A percentile compares a stretch with the other conserved stretches of the same genome.
phyloP scores from a whole-genome alignment of 1,140 invertebrate genomes.

The Musca domestica region DNA sequence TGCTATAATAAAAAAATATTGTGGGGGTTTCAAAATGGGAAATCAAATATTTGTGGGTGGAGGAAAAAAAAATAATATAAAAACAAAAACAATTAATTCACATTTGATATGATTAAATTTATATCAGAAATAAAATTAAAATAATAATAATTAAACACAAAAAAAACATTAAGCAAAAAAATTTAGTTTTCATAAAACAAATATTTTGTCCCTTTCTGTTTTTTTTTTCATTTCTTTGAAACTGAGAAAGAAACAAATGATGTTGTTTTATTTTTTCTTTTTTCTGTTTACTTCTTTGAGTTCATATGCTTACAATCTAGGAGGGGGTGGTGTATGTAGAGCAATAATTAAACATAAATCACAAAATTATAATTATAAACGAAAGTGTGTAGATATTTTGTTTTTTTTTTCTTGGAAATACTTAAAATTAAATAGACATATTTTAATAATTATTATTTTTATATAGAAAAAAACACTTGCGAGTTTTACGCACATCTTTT shows the following conservation, averaged over 20 bases:
- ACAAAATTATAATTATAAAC: slow-evolving; percentile 41
- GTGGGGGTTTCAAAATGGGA: background rate
- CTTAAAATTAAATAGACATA: background rate
- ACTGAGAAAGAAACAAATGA: no score
- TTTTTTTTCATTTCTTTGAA: no score
- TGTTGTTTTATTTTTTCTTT: background rate
- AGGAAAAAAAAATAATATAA: slow-evolving; percentile 2
- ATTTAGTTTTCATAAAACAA: no score
- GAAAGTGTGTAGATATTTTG: background rate
- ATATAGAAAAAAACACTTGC: background rate
- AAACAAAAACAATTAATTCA: slow-evolving; percentile 18
- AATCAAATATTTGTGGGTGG: background rate
- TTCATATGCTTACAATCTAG: background rate
- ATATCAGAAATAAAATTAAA: background rate
- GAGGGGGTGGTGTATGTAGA: background rate
- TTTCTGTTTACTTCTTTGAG: background rate
- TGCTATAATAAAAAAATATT: background rate
- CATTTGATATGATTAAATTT: slow-evolving; percentile 18
- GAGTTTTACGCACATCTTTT: background rate
- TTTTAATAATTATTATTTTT: background rate
- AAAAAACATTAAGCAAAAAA: no score
- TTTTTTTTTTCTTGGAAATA: background rate
- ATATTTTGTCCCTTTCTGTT: no score
- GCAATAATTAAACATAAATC: slow-evolving; percentile 49
- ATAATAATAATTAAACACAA: background rate